Evolutionary conservation across 2,888 invertebrate genomes (phyloP).

Genomic region (Lycophotia porphyrea): DNA sequence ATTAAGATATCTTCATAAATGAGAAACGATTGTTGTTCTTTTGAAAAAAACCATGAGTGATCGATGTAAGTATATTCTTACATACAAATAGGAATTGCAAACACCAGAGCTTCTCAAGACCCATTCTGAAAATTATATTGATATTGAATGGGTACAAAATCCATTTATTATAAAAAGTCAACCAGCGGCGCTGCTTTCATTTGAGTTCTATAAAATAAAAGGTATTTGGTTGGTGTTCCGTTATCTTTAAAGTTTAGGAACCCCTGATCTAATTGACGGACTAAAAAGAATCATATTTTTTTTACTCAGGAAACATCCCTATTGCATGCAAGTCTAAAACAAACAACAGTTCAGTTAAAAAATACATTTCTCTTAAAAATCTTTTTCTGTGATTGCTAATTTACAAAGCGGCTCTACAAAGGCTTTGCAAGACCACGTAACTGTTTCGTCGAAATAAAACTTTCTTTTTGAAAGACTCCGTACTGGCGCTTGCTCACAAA

Average conservation of each 20-base stretch:
- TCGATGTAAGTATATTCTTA: not conserved
- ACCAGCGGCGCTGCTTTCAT: too few relatives aligned
- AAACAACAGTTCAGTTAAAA: slow-evolving; percentile 18
- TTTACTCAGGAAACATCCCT: too few relatives aligned
- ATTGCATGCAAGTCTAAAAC: slow-evolving; percentile 8
- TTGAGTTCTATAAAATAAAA: too few relatives aligned
- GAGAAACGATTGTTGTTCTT: slow-evolving; percentile 20
- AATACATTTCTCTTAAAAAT: slow-evolving; percentile 54
- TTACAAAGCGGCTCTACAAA: slow-evolving; percentile 65
- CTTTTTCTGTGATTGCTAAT: slow-evolving; percentile 69
- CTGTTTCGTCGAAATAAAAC: slow-evolving; percentile 84
- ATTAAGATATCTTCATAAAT: slow-evolving; percentile 46
- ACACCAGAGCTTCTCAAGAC: not conserved
- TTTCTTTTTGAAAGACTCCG: slow-evolving; percentile 77
- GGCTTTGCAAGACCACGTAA: slow-evolving; percentile 74
- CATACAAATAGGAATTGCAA: not conserved
- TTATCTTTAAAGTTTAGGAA: too few relatives aligned
- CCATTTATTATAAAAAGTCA: too few relatives aligned
- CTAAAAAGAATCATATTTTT: too few relatives aligned
- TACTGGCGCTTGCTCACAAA: slow-evolving; percentile 80
- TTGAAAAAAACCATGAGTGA: slow-evolving; percentile 12
- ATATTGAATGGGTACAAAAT: too few relatives aligned
- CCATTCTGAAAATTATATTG: too few relatives aligned
- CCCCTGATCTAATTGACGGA: too few relatives aligned
- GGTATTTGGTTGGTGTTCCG: too few relatives aligned